Base-by-base conservation (phyloP, 1,140 invertebrate genomes). In the Drosophila kanapiae region DNA sequence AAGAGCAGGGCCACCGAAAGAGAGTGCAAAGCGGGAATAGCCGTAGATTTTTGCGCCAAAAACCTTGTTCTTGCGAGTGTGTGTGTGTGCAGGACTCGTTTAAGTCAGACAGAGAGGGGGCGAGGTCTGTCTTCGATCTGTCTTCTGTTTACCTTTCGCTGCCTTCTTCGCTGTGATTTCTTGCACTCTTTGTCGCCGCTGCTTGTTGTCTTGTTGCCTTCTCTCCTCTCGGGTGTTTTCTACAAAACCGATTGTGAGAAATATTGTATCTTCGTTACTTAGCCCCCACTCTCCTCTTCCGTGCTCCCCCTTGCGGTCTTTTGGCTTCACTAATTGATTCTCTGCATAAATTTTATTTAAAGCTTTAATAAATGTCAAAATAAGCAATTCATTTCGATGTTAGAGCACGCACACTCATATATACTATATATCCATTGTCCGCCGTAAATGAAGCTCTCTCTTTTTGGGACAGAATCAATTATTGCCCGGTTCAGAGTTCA, bases 371-470 rank as follows among this genome's bases (percentile, higher is more conserved):
- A 91, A 91, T 91, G 88, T 91, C 88, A 91, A 91, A 91, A 91
- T 91, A 91, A 91, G 88, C 87, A 91, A 91, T 91, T 91, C 87
- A 91, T 91, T 91, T 91, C 75, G 87, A 91, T 91, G 85, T 88
- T 88, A 90, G 85, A 91, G 80, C 76, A 79, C 58, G 37, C 45
- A 54, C 64, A 80, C 82, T 64, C 77, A 76, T 58, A 76, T 58
- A 61, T 48, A 56, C 45, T 60, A 72, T 38, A 57, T 47, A 29
- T 45, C 54, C 56, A 70, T 59, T 54, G 70, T 38, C 45, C 64
- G 51, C 38, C 27, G 64, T 23, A 56, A 90, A 90, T 90, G 85
- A 90, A 90, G 85, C 85, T 90, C 83, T 90, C 85, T 74, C 82
- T 64, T 56, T 56, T 56, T n/a, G 43, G 37, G 69, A 65, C 86